Evolutionary conservation across 2,113 vertebrate species (phyloP), one percentile per base, ranked within the genome.

Genomic region (Antechinus flavipes): DNA sequence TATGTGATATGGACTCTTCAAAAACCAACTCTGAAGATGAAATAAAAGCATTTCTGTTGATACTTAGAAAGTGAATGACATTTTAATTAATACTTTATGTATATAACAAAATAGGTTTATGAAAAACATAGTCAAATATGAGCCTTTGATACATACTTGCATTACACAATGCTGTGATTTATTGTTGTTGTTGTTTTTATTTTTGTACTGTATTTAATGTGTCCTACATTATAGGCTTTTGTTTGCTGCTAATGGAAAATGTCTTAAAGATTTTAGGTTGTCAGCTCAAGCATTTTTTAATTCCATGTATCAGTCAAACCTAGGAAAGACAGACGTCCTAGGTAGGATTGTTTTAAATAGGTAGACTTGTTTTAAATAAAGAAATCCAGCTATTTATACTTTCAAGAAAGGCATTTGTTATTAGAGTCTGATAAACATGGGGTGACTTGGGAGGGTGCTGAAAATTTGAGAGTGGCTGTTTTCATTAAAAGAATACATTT

Each of bases 1-100:
- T 61, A 50, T 84, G 30, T 12, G 4, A 0, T 68, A 47, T 95
- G 30, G 6, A 1, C 53, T 92, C 93, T n/a, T 92, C 1, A 1
- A 54, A 94, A 96, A 56, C 14, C n/a, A 30, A 91, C 46, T 84
- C 25, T 93, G 84, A 3, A 91, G n/a, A 84, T 27, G 10, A 91
- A 76, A 1, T 91, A 6, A 50, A 26, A 30, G 0, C 8, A 50
- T 93, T 58, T 50, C 53, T 9, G 26, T 93, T 93, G 0, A 47
- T 94, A 52, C 1, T 0, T 92, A 10, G 19, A 0, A 61, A 26
- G 12, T 46, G 91, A 49, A 76, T 27, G 92, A 0, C 84, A 90
- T 91, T 92, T 94, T 93, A 95, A n/a, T 93, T 92, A 89, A 4
- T 89, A 14, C 90, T 5, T 26, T 49, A 42, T 7, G 89, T 0